Conservation (phyloP, 2,113 vertebrate genomes). For the Proterorhinus semilunaris region DNA sequence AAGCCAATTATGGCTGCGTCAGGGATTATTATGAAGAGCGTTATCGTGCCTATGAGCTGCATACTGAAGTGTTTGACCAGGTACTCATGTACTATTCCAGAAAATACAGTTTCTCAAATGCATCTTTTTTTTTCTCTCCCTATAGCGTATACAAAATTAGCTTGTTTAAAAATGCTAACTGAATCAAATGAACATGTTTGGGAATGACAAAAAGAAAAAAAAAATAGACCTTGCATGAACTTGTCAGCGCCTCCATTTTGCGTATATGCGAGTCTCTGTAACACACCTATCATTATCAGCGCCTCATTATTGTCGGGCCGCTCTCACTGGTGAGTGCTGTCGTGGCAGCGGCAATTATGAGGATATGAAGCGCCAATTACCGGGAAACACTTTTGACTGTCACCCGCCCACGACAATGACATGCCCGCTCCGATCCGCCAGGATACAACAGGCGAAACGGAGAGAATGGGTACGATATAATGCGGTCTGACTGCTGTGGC, state of each 20-base stretch:
- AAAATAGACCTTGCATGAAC: slow-evolving; percentile 46
- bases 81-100: too few relatives aligned
- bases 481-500: slow-evolving; percentile 50
- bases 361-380: slow-evolving; percentile 74
- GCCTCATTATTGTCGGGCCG: slow-evolving; percentile 70
- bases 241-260: slow-evolving; percentile 52
- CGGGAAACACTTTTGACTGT: slow-evolving; percentile 74
- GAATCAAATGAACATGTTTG: slow-evolving; percentile 69
- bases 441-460: slow-evolving; percentile 64
- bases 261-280: slow-evolving; percentile 16
- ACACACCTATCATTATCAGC: slow-evolving; percentile 74
- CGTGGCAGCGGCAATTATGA: slow-evolving; percentile 71
- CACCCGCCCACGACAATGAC: slow-evolving; percentile 69
- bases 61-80: too few relatives aligned
- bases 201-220: slow-evolving; percentile 32
- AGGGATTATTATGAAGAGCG: too few relatives aligned
- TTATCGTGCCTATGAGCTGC: too few relatives aligned
- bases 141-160: slow-evolving; percentile 71
- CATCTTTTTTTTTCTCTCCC: too few relatives aligned
- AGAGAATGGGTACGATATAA: slow-evolving; percentile 68
- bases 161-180: slow-evolving; percentile 76
- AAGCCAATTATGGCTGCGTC: too few relatives aligned
- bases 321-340: slow-evolving; percentile 67
- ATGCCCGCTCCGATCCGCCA: slow-evolving; percentile 62
- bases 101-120: not conserved